These are phyloP conservation scores for human (Homo sapiens) DNA, from an alignment of 2,113 vertebrate genomes.

Conservation along the genomic window GRCh38 chr1:153095001-153095500, in stretches of 20 bases:
- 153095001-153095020: background rate
- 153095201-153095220: background rate
- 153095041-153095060: too few species aligned
- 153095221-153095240: background rate
- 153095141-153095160: background rate
- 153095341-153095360: background rate
- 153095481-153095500: background rate
- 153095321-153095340: background rate
- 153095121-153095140: background rate
- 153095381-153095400: background rate
- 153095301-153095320: background rate
- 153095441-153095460: background rate
- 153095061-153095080: background rate
- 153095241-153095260: background rate
- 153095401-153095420: background rate
- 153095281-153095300: background rate
- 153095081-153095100: background rate
- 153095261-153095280: background rate
- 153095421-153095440: too few species aligned
- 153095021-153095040: background rate
- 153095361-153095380: background rate
- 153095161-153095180: background rate
- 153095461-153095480: background rate
- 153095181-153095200: too few species aligned
- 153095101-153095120: rapidly evolving